phyloP scores from a whole-genome alignment of 1,140 invertebrate species.

The Bombus difficillimus region DNA sequence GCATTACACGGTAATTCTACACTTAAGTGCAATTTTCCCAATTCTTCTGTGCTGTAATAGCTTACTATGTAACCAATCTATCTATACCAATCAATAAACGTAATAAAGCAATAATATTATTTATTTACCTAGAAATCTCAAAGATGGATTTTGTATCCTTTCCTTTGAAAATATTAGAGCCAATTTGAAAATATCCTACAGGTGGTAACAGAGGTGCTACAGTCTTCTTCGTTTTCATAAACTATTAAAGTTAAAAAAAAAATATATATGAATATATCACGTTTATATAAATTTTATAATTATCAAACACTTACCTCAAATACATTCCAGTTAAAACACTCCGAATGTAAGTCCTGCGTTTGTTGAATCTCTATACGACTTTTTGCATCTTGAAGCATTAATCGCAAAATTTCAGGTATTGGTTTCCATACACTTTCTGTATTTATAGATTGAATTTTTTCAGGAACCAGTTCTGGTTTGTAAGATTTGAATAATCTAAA shows the following conservation, averaged over 20 bases:
- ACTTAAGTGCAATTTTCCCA: conserved; percentile 74
- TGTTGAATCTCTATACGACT: conserved; percentile 57
- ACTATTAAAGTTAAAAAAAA: conserved; percentile 25
- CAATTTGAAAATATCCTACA: conserved; percentile 76
- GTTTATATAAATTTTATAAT: background rate
- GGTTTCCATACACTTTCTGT: conserved; percentile 78
- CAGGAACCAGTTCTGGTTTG: conserved; percentile 81
- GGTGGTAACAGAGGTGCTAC: conserved; percentile 69
- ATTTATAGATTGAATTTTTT: conserved; percentile 76
- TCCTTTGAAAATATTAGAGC: conserved; percentile 72
- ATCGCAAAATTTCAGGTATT: conserved; percentile 71
- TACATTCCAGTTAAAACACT: conserved; percentile 68
- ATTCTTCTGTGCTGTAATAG: conserved; percentile 67
- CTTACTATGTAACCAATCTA: conserved; percentile 9
- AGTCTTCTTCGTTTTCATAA: conserved; percentile 48
- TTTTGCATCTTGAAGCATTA: conserved; percentile 73
- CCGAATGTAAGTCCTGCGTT: background rate
- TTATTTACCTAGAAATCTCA: conserved; percentile 72
- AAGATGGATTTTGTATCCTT: conserved; percentile 75
- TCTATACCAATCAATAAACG: conserved; percentile 14
- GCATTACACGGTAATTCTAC: conserved; percentile 77
- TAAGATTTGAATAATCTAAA: conserved; percentile 80
- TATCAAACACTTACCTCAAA: conserved; percentile 40
- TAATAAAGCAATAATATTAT: background rate
- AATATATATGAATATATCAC: background rate